Conservation (phyloP, 1,140 invertebrate species). For the Galendromus occidentalis region DNA sequence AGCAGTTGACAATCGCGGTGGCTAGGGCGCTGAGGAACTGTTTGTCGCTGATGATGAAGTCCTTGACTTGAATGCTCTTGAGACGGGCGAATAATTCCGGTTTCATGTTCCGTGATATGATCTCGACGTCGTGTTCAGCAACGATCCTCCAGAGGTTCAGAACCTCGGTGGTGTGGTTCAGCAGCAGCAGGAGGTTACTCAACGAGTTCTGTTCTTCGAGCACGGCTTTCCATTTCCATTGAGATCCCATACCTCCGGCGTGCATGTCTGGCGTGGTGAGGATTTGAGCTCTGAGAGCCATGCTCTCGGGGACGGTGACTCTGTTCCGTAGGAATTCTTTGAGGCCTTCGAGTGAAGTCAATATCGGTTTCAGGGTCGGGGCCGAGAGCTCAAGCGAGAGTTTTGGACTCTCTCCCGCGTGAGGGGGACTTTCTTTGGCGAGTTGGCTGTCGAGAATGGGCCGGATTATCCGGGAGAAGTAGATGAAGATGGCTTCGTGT, state of each 20-base stretch:
- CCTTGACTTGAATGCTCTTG: constrained; percentile 44
- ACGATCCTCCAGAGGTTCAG: constrained; percentile 80
- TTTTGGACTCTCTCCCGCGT: constrained; percentile 12
- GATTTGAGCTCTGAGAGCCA: constrained; percentile 14
- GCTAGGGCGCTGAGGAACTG: constrained; percentile 39
- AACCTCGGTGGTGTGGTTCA: constrained; percentile 64
- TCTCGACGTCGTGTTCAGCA: constrained; percentile 74
- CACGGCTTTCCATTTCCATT: constrained; percentile 1
- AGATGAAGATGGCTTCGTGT: constrained; percentile 18
- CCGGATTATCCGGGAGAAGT: constrained; percentile 21
- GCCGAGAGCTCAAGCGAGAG: constrained; percentile 4
- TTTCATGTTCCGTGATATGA: constrained; percentile 31
- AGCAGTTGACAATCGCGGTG: constrained; percentile 36
- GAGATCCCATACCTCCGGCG: background rate
- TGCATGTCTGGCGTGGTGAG: constrained; percentile 25
- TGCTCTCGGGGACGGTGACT: constrained; percentile 17
- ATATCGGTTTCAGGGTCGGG: background rate
- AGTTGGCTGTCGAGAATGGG: constrained; percentile 16
- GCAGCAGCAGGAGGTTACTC: constrained; percentile 49
- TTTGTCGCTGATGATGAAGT: constrained; percentile 59
- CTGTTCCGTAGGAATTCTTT: constrained; percentile 17
- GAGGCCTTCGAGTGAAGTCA: constrained; percentile 16
- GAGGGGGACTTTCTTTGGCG: background rate
- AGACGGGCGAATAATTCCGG: constrained; percentile 42
- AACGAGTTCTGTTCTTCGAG: constrained; percentile 45